These are phyloP conservation scores for Lordiphosa fenestrarum DNA, from an alignment of 2,888 invertebrate species.

Conservation along the genomic window DNA sequence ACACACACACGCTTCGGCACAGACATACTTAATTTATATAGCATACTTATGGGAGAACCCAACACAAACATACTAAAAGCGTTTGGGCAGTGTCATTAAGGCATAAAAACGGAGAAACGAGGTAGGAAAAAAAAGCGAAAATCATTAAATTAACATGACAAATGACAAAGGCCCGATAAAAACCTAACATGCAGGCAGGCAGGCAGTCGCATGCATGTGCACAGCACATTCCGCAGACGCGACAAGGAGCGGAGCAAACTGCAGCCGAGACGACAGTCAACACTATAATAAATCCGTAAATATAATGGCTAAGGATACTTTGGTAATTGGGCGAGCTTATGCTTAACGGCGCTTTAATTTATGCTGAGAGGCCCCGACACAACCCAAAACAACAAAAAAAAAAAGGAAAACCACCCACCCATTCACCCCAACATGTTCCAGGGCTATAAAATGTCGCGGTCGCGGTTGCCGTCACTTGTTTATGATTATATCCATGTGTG, in stretches of 20 bases:
- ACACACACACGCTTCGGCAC: conserved; percentile 21
- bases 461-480: conserved; percentile 61
- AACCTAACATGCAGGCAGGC: conserved; percentile 46
- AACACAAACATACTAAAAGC: conserved; percentile 3
- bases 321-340: conserved; percentile 71
- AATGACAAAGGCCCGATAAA: conserved; percentile 68
- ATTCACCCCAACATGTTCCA: conserved; percentile 19
- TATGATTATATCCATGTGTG: conserved; percentile 56
- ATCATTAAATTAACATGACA: conserved; percentile 73
- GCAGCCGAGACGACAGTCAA: conserved; percentile 50
- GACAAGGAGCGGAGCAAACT: not conserved
- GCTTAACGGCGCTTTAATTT: conserved; percentile 73
- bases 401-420: not conserved
- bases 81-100: conserved; percentile 38
- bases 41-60: conserved; percentile 12
- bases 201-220: conserved; percentile 18
- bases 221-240: not conserved
- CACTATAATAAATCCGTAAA: conserved; percentile 71
- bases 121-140: conserved; percentile 39
- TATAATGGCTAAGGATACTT: conserved; percentile 70
- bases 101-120: conserved; percentile 45
- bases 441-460: conserved; percentile 68
- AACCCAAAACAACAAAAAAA: not conserved
- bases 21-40: conserved; percentile 30
- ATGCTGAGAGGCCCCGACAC: conserved; percentile 49